A percentile compares a stretch with the other conserved stretches of the same genome.
Evolutionary conservation across 2,888 invertebrate genomes (phyloP).

Genomic region (Escarpia spicata): DNA sequence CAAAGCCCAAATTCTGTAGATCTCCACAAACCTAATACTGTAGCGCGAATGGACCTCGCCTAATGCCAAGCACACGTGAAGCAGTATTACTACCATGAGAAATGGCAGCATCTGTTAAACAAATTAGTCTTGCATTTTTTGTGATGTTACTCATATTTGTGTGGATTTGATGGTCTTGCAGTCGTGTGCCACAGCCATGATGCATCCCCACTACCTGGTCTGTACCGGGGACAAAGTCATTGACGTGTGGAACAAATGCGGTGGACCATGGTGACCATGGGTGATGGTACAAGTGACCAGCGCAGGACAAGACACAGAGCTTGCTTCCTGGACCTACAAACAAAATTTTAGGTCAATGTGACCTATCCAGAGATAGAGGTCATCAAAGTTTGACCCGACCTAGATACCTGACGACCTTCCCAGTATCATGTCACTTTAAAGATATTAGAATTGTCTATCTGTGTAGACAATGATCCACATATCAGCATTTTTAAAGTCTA

Average conservation of each 20-base stretch:
- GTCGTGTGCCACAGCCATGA: constrained; percentile 59
- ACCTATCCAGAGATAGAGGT: no score
- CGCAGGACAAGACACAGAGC: background rate
- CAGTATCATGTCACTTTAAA: no score
- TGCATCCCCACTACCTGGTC: constrained; percentile 54
- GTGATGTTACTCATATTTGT: background rate
- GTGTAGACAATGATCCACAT: no score
- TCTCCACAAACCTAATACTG: background rate
- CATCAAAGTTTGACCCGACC: no score
- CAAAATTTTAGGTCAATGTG: no score
- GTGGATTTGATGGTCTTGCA: constrained; percentile 17
- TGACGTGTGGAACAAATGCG: constrained; percentile 33
- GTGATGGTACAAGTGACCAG: background rate
- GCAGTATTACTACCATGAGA: background rate
- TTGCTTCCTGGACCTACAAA: background rate
- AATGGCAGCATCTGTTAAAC: background rate
- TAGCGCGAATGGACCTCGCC: background rate
- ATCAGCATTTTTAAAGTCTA: no score
- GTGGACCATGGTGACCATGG: constrained; percentile 29
- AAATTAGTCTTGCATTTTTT: background rate
- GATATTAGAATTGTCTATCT: no score
- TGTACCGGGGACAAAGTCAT: constrained; percentile 45
- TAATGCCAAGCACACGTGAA: background rate
- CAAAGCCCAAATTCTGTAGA: background rate
- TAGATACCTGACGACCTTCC: no score